phyloP scores from a whole-genome alignment of 2,113 vertebrate genomes.

The Cricetomys ansorgei region DNA sequence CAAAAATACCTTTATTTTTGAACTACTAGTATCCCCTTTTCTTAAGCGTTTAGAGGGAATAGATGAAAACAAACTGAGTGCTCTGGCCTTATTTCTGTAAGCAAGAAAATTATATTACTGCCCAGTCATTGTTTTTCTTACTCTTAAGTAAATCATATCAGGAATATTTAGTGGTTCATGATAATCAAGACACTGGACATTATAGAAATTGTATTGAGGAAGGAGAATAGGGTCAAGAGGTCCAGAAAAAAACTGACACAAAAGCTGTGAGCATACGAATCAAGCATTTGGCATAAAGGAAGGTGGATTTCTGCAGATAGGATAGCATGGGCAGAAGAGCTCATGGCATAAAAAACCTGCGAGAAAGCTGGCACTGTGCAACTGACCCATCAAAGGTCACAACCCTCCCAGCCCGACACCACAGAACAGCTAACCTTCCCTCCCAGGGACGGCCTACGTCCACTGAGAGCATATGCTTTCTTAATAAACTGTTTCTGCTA shows the following conservation, averaged over 20 bases:
- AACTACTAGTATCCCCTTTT: background rate
- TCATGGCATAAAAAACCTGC: background rate
- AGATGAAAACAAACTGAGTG: background rate
- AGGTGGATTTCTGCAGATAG: background rate
- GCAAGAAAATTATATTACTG: slow-evolving; percentile 16
- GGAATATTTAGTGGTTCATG: background rate
- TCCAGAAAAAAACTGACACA: background rate
- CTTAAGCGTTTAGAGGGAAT: background rate
- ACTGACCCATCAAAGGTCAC: background rate
- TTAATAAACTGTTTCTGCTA: background rate
- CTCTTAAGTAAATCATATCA: slow-evolving; percentile 20
- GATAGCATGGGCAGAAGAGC: background rate
- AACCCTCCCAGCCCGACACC: too few relatives aligned
- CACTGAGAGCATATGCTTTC: background rate
- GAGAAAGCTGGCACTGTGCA: background rate
- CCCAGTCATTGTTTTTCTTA: slow-evolving; percentile 1
- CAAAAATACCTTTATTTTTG: slow-evolving; percentile 10
- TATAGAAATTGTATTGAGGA: background rate
- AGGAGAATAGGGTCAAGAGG: background rate
- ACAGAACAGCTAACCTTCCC: background rate
- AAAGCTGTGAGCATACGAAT: background rate
- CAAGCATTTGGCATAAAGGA: background rate
- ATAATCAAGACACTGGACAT: background rate
- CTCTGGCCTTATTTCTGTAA: background rate
- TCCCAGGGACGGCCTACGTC: background rate